Percentiles rank a stretch among this genome's conserved stretches.
Evolutionary conservation across 2,888 invertebrate species (phyloP).

Genomic region (Callosobruchus maculatus): DNA sequence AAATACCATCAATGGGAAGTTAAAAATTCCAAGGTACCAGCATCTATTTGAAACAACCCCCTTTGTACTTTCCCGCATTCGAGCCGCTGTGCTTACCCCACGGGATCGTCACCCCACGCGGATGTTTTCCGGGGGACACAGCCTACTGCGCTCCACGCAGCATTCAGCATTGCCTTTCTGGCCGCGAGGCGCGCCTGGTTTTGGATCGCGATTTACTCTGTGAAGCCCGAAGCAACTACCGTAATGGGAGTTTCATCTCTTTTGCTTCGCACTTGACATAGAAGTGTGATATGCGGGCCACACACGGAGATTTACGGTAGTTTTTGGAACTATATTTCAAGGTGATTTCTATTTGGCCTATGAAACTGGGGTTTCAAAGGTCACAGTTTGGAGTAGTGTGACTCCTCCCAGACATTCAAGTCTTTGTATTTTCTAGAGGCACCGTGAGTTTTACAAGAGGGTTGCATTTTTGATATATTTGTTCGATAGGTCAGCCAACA

Average conservation of each 20-base stretch:
- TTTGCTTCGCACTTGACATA: neutral
- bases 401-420: too few relatives aligned
- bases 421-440: too few relatives aligned
- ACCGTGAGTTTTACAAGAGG: too few relatives aligned
- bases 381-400: too few relatives aligned
- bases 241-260: neutral
- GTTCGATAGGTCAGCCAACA: too few relatives aligned
- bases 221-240: neutral
- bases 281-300: too few relatives aligned
- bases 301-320: neutral
- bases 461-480: too few relatives aligned
- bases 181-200: neutral
- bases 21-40: too few relatives aligned
- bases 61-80: neutral
- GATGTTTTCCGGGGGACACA: neutral
- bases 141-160: neutral
- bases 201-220: neutral
- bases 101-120: neutral
- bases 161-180: neutral
- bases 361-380: too few relatives aligned
- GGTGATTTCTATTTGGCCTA: too few relatives aligned
- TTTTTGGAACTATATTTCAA: too few relatives aligned
- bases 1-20: too few relatives aligned
- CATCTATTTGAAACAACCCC: neutral
- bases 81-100: neutral